phyloP scores from a whole-genome alignment of 2,888 invertebrate species.

The Yponomeuta evonymella region DNA sequence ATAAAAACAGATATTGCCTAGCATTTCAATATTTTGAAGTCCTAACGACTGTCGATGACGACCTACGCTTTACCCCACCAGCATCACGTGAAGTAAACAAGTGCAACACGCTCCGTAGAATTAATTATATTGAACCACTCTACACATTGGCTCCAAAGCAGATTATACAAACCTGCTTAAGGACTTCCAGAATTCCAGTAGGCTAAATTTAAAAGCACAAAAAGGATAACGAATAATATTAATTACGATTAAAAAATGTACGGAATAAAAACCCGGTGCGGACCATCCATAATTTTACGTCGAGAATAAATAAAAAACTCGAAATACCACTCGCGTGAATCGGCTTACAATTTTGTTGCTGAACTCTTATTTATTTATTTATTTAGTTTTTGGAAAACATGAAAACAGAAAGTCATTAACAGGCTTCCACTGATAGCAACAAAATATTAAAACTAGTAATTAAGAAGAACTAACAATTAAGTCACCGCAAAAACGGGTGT shows the following conservation, averaged over 20 bases:
- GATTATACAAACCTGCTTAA: background rate
- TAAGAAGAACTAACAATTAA: no score
- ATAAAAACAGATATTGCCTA: background rate
- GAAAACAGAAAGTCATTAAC: no score
- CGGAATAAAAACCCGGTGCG: no score
- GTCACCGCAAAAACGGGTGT: no score
- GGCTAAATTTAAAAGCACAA: background rate
- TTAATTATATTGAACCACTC: background rate
- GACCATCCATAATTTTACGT: background rate
- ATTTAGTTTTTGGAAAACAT: no score
- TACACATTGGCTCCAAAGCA: background rate
- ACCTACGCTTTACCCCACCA: background rate
- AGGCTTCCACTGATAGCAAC: no score
- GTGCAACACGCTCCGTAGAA: background rate
- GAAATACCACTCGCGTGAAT: background rate
- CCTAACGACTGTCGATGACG: background rate
- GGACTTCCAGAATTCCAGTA: conserved; percentile 1
- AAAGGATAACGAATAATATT: background rate
- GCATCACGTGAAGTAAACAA: background rate
- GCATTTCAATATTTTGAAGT: background rate
- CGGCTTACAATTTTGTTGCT: no score
- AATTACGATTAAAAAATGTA: background rate
- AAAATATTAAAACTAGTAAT: no score
- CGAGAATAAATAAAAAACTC: background rate
- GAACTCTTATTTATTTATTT: no score